Evolutionary conservation across 2,888 invertebrate genomes (phyloP).

Genomic region (Drosophila pseudotakahashii): DNA sequence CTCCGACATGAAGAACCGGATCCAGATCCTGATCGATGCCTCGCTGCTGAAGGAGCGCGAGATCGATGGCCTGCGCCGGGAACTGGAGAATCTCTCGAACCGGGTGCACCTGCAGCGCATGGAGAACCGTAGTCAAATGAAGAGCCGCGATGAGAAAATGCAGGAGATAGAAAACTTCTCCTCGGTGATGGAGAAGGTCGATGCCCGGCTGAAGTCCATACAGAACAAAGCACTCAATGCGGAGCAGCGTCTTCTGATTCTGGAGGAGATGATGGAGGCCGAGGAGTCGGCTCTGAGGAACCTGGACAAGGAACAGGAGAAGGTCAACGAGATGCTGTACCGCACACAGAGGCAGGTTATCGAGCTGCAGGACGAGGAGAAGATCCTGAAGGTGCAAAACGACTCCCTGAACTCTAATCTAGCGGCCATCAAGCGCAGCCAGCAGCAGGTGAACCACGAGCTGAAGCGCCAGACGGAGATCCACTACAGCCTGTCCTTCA

Average conservation of each 20-base stretch:
- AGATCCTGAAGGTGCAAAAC: constrained; percentile 67
- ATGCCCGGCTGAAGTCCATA: constrained; percentile 70
- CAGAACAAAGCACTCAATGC: constrained; percentile 77
- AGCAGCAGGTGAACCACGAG: constrained; percentile 82
- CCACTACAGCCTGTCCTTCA: constrained; percentile 86
- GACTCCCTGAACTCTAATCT: constrained; percentile 68
- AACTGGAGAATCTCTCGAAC: constrained; percentile 79
- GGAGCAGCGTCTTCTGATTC: constrained; percentile 80
- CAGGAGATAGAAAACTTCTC: constrained; percentile 63
- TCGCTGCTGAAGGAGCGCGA: constrained; percentile 83
- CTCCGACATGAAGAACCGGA: constrained; percentile 81
- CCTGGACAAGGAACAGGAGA: constrained; percentile 75
- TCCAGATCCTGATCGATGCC: constrained; percentile 81
- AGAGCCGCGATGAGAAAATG: constrained; percentile 56
- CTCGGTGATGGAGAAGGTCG: constrained; percentile 58
- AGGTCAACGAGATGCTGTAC: constrained; percentile 79
- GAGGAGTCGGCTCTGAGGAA: constrained; percentile 76
- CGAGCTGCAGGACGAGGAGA: constrained; percentile 76
- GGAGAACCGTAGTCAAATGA: constrained; percentile 75
- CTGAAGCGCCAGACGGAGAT: constrained; percentile 87
- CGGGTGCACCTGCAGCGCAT: constrained; percentile 79
- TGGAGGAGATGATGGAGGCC: constrained; percentile 82
- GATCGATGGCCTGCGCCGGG: constrained; percentile 78
- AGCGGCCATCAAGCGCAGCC: constrained; percentile 57
- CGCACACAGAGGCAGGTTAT: constrained; percentile 80